Base-by-base conservation (phyloP, 2,797 vertebrate genomes). In the Anguilla anguilla region DNA sequence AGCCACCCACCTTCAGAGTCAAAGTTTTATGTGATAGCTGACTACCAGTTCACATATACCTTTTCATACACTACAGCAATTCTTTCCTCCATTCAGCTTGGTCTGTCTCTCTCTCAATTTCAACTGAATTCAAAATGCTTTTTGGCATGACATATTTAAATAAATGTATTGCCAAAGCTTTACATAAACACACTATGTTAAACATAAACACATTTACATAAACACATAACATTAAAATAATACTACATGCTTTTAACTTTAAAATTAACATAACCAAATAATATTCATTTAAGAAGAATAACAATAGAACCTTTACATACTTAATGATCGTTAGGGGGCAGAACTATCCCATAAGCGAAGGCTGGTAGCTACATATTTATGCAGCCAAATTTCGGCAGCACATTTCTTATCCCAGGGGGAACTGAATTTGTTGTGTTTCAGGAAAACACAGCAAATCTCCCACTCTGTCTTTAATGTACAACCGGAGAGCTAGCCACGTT, bases 21-120 rank as follows among this genome's bases (percentile, higher is more conserved):
- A 91, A n/a, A 91, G 91, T 91, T 92, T 92, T 84, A 43, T 84
- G 91, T 88, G 91, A 91, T 88, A 89, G 87, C 89, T 86, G 59
- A 81, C 88, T 82, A 89, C 89, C 89, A 88, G 88, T 85, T 72
- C 89, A 87, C 90, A 91, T 88, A 64, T 4, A 2, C 90, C 61
- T 61, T 87, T 90, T 79, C 72, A 88, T 89, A 87, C 87, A 83
- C 86, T 89, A 87, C 87, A 79, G 86, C 82, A 86, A 64, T 86
- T 88, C 31, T 49, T 82, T 25, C 19, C 10, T 84, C 64, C 69
- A 86, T 59, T 55, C 69, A 22, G 19, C 4, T 28, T 69, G 25
- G 64, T 59, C 86, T 77, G 83, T 67, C 86, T 28, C 74, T 51
- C 17, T 13, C n/a, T 57, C 72, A 31, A 25, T 31, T 25, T 61